Conservation (phyloP, 2,113 vertebrate species). For the Galbula dea region DNA sequence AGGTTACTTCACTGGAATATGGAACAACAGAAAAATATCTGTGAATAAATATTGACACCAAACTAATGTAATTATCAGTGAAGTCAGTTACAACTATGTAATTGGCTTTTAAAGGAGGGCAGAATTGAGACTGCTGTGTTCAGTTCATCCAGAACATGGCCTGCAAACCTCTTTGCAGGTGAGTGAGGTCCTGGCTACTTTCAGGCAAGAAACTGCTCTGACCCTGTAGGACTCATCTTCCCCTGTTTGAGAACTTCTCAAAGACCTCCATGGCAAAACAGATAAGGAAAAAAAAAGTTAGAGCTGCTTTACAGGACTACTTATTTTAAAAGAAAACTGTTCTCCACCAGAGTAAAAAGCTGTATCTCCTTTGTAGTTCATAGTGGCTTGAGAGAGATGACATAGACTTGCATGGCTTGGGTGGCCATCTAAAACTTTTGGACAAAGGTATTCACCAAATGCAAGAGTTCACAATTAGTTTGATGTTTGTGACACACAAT, state of each 20-base stretch:
- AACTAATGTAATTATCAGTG: neutral
- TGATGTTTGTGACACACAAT: neutral
- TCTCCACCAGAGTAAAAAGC: neutral
- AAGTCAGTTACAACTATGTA: neutral
- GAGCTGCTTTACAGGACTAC: neutral
- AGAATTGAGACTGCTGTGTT: neutral
- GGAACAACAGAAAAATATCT: neutral
- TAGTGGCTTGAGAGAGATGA: neutral
- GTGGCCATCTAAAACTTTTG: neutral
- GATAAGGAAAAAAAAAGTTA: neutral
- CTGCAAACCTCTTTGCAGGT: neutral
- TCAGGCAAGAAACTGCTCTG: neutral
- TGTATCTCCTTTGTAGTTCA: neutral
- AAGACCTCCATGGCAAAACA: neutral
- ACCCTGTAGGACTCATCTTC: neutral
- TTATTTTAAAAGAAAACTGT: neutral
- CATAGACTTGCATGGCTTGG: neutral
- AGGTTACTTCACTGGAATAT: constrained; percentile 61
- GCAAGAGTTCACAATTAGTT: neutral
- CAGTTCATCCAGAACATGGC: neutral
- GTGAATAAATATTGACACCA: neutral
- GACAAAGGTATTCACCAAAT: neutral
- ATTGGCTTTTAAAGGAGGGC: neutral
- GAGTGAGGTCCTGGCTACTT: neutral
- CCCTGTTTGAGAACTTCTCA: neutral